These are phyloP conservation scores for Chaitophorus viminalis DNA, from an alignment of 2,888 invertebrate genomes.

Conservation along the genomic window DNA sequence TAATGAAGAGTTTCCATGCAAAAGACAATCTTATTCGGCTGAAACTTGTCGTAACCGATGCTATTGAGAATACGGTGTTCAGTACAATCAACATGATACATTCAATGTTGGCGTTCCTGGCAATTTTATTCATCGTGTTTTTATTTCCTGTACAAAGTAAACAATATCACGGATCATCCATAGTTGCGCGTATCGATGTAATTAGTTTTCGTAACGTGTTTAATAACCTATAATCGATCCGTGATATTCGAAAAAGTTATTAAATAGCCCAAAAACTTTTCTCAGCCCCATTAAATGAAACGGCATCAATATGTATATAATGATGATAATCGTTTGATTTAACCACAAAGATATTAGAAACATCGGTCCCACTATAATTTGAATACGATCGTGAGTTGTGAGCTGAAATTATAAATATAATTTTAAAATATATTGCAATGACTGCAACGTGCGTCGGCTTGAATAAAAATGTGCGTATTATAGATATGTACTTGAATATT, in stretches of 20 bases:
- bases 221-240: conserved; percentile 23
- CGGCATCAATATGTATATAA: conserved; percentile 53
- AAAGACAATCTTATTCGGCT: conserved; percentile 61
- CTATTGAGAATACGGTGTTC: conserved; percentile 53
- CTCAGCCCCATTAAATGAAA: conserved; percentile 57
- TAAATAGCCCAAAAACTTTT: conserved; percentile 53
- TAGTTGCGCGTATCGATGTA: no score
- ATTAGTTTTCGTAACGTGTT: background rate
- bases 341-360: conserved; percentile 59
- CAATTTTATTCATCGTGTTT: conserved; percentile 41
- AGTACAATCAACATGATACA: conserved; percentile 50
- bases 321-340: conserved; percentile 55
- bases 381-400: conserved; percentile 62
- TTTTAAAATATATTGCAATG: no score
- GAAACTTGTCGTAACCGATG: conserved; percentile 61
- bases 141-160: conserved; percentile 32
- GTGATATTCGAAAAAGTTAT: conserved; percentile 28
- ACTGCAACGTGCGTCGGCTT: no score
- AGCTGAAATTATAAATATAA: conserved; percentile 26
- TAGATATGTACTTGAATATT: no score
- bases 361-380: conserved; percentile 62
- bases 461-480: no score
- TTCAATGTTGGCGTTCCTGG: conserved; percentile 38
- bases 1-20: conserved; percentile 45
- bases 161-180: background rate